Evolutionary conservation across 92 coral and sea anemone genomes (phyloP).

Genomic region (Ricordea florida): DNA sequence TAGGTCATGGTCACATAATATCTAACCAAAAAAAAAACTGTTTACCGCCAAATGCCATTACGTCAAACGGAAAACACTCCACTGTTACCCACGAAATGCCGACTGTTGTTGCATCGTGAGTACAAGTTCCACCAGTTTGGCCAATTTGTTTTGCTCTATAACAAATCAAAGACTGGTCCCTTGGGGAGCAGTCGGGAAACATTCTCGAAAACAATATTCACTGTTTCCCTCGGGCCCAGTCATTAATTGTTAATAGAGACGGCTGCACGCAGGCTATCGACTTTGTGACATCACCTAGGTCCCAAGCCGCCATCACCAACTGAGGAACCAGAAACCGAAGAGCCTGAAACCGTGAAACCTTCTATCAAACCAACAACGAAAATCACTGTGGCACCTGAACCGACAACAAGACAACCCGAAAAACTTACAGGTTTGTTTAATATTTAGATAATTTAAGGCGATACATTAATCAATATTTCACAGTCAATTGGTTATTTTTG

Average conservation of each 20-base stretch:
- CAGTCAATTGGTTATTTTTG: neutral
- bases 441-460: neutral
- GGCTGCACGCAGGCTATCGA: neutral
- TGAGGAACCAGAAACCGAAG: neutral
- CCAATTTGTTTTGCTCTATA: no score
- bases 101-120: no score
- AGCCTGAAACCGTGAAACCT: slow-evolving; percentile 14
- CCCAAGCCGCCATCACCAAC: slow-evolving; percentile 13
- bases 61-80: no score
- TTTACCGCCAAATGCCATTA: no score
- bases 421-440: neutral
- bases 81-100: no score
- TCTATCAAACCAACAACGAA: neutral
- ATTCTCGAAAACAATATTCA: neutral
- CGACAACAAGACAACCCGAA: neutral
- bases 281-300: neutral
- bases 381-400: neutral
- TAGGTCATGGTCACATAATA: no score
- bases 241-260: neutral
- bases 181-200: no score
- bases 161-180: no score
- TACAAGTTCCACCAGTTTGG: no score
- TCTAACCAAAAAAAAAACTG: no score
- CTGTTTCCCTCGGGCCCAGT: neutral
- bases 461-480: neutral